Base-by-base conservation (phyloP, 2,113 vertebrate species). In the Datnioides undecimradiatus region DNA sequence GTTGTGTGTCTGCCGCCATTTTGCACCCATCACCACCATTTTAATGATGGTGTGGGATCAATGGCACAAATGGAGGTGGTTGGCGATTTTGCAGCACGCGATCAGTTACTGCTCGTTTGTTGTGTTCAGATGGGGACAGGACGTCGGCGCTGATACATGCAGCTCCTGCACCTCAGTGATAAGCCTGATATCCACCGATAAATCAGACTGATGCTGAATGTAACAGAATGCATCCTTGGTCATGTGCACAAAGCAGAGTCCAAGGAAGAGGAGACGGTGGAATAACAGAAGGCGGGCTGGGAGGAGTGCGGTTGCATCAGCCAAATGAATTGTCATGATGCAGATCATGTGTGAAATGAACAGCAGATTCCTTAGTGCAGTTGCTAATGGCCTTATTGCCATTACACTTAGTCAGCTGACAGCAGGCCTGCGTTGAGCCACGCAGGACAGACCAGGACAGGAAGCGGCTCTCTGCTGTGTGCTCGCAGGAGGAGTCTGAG, bases 271-370 rank as follows among this genome's bases (percentile, higher is more conserved):
- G 63, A 58, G 51, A 65, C 58, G 46, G 46, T 19, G 65, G 55
- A 72, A 69, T 72, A 76, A 59, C 54, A 38, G 76, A 41, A 75
- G 71, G 80, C 51, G 27, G 70, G 60, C 62, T 8, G 76, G 76
- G 29, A 72, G 68, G 60, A 78, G 62, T 21, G 54, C 76, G 55
- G 88, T 92, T 93, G 90, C 92, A 83, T 94, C 92, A 93, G 92
- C 92, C 87, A 87, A 93, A 90, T 88, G 62, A 89, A 92, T 90
- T 86, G 90, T 91, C 85, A 84, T 84, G 79, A 93, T 87, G 90
- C 85, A 86, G 82, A 90, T 89, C 89, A 91, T 91, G 91, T 87
- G 76, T 94, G 88, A 93, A 93, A 93, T 88, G 88, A 92, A 91
- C 91, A 88, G 84, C 83, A 78, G 80, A 91, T 91, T 92, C 85